Base-by-base conservation (phyloP, 2,888 invertebrate genomes). In the Ophion obscuratus region DNA sequence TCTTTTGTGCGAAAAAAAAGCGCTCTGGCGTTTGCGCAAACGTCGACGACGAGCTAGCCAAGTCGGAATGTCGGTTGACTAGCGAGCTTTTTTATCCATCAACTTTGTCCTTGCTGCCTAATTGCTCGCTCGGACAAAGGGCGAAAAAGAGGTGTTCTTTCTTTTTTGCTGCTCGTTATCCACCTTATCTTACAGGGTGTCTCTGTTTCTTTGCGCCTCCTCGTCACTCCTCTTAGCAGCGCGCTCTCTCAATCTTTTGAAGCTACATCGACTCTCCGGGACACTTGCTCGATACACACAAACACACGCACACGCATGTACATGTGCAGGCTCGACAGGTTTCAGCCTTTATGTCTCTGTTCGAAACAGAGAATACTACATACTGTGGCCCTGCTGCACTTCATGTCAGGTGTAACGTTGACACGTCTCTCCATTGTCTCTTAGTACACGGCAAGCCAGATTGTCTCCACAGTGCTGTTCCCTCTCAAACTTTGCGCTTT, bases 351-450 rank as follows among this genome's bases (percentile, higher is more conserved):
- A 44, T 67, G 24, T 27, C 44, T 47, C 78, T 61, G 27, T 40
- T 61, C 6, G 57, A 76, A 31, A 57, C 76, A 67, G 66, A 74
- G 40, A 66, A n/a, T 66, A 44, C 47, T 44, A 14, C 61, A 47
- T 75, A n/a, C 61, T 64, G 74, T 70, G 57, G 36, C 27, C 57
- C n/a, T n/a, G 57, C 47, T 44, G 11, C 57, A 20, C 70, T 62
- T 17, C 20, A 59, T 47, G 81, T 81, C 77, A 36, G 36, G 83
- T 31, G 73, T 84, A 79, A 71, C 77, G 68, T 36, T 71, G 81
- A 84, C 80, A 61, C 62, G 77, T 73, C 47, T 53, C 57, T 57
- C 78, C 83, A 84, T 83, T 74, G 78, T 67, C 78, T 31, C 81
- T 71, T 83, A 70, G 70, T 62, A 47, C 44, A 70, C 47, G 31